phyloP scores from a whole-genome alignment of 2,113 vertebrate species.

The Pomatostomus ruficeps region DNA sequence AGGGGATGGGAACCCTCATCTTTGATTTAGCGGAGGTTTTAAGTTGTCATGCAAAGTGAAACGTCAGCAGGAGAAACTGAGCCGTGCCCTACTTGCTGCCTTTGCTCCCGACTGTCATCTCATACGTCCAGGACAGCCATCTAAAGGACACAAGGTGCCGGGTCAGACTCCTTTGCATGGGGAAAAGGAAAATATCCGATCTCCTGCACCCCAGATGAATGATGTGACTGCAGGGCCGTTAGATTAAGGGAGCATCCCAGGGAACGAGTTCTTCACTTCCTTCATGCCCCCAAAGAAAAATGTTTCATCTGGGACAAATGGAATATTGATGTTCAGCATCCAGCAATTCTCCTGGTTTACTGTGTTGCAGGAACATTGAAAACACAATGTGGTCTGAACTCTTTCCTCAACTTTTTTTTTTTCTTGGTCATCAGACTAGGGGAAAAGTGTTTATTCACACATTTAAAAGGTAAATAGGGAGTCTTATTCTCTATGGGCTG shows the following conservation, averaged over 20 bases:
- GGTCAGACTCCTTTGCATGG: conserved; percentile 30
- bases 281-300: background rate
- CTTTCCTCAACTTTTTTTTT: background rate
- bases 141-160: conserved; percentile 1
- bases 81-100: background rate
- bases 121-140: background rate
- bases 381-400: background rate
- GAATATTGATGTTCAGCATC: background rate
- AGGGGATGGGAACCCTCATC: background rate
- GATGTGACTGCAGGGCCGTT: background rate
- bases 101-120: background rate
- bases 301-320: background rate
- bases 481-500: background rate
- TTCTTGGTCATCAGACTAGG: background rate
- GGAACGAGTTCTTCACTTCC: background rate
- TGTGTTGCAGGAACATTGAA: background rate
- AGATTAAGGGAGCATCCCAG: background rate
- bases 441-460: background rate
- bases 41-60: conserved; percentile 15
- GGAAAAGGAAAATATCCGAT: background rate
- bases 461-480: background rate
- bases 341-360: background rate
- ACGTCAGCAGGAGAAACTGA: conserved; percentile 35
- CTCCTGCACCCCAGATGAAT: background rate
- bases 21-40: background rate